Conservation (phyloP, 2,888 invertebrate species). For the Synanthedon andrenaeformis region DNA sequence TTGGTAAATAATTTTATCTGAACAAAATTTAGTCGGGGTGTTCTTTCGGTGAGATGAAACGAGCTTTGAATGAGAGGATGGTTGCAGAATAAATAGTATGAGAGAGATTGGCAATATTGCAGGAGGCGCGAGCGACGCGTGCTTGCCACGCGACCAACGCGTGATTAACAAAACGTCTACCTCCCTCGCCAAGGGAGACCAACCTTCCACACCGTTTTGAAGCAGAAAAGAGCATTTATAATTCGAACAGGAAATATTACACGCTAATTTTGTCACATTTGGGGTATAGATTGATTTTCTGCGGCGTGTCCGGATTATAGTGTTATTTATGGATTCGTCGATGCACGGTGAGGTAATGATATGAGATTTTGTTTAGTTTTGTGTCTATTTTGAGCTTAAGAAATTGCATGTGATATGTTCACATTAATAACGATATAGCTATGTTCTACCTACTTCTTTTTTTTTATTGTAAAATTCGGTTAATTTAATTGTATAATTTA, state of each 20-base stretch:
- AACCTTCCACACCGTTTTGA: constrained; percentile 33
- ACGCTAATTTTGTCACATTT: constrained; percentile 65
- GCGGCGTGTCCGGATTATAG: constrained; percentile 34
- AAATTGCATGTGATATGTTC: no score
- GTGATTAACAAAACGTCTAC: constrained; percentile 22
- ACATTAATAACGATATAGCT: no score
- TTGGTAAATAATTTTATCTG: constrained; percentile 45
- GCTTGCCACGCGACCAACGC: constrained; percentile 26
- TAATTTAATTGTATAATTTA: no score
- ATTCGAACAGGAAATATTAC: constrained; percentile 65
- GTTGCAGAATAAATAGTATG: constrained; percentile 58
- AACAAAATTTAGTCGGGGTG: constrained; percentile 50
- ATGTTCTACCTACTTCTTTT: no score
- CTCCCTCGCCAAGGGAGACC: background rate
- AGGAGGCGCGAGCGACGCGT: constrained; percentile 17
- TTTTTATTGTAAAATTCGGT: no score
- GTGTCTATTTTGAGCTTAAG: no score
- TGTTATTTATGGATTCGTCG: constrained; percentile 25
- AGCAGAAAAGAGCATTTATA: constrained; percentile 52
- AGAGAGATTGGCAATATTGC: constrained; percentile 17
- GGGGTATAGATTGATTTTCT: constrained; percentile 54
- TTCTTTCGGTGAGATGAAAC: constrained; percentile 43
- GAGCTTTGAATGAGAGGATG: constrained; percentile 54
- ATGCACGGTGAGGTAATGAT: constrained; percentile 11
- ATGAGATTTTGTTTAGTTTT: constrained; percentile 11